Base-by-base conservation (phyloP, 2,797 vertebrate genomes). In the Alfaro cultratus region DNA sequence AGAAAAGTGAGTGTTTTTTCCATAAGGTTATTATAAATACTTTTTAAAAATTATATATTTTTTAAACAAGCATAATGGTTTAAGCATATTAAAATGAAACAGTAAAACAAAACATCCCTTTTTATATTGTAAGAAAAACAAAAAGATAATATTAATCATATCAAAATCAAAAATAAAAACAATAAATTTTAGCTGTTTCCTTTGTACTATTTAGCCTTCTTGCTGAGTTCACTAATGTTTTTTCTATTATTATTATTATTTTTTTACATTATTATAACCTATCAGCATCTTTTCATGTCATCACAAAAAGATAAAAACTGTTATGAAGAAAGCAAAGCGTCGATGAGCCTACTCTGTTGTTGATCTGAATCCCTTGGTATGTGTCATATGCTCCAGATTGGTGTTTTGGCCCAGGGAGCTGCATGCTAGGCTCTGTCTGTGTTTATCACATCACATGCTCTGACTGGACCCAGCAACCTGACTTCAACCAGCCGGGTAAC, bases 401-500 rank as follows among this genome's bases (percentile, higher is more conserved):
- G 45, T 77, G 75, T 74, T 64, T 68, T 62, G 41, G 51, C 29
- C 53, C 67, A 81, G 80, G 49, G 79, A 29, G 15, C 11, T 73
- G 72, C 51, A 80, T 77, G 47, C 47, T 31, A 70, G 57, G 62
- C 75, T 74, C 80, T 80, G 67, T 70, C 74, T 41, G 36, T 49
- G 75, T 64, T 74, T 51, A 45, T 83, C 86, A 84, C 84, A 83
- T 80, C 51, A 23, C 47, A 78, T 76, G 79, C 83, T 80, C 77
- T 73, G 41, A 80, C 15, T 80, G 70, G 85, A 79, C 78, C 74
- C 18, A 55, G 67, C 43, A 75, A 75, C 72, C 74, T 78, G 75
- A 81, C 76, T 83, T 85, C 77, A 83, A 77, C 79, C 85, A 79
- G 77, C 57, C 80, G 78, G 71, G 18, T 76, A 79, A 26, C 73